Evolutionary conservation across 1,140 invertebrate species (phyloP).

Genomic region (Ericerus pela): DNA sequence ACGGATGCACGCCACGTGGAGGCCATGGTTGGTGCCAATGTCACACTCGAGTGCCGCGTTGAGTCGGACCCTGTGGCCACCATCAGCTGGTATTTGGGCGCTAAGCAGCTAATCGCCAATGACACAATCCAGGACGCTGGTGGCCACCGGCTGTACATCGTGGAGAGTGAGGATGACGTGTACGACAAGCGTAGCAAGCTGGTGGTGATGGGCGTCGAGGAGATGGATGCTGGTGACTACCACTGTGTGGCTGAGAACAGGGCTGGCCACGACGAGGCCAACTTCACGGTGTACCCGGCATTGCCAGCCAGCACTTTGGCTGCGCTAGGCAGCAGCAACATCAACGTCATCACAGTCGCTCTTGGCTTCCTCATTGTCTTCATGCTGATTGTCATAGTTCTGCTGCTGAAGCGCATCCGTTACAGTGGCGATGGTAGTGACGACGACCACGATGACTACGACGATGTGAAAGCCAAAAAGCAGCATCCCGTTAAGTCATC

Average conservation of each 20-base stretch:
- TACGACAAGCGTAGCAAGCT: constrained; percentile 53
- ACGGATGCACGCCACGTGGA: constrained; percentile 59
- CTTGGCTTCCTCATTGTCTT: constrained; percentile 64
- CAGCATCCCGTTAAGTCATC: not conserved
- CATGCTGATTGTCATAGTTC: constrained; percentile 55
- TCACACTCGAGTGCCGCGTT: constrained; percentile 41
- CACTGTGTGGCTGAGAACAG: constrained; percentile 78
- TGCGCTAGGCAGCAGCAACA: constrained; percentile 63
- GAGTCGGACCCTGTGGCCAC: constrained; percentile 52
- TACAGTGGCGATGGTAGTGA: constrained; percentile 4
- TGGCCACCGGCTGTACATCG: constrained; percentile 47
- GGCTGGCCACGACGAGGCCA: constrained; percentile 72
- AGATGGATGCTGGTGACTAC: constrained; percentile 76
- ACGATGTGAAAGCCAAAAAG: too few species aligned
- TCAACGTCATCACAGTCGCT: constrained; percentile 67
- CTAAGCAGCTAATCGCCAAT: constrained; percentile 59
- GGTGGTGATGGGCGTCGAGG: constrained; percentile 69
- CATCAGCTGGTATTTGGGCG: constrained; percentile 77
- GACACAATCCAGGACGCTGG: constrained; percentile 31
- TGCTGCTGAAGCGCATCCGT: constrained; percentile 37
- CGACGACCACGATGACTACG: too few species aligned
- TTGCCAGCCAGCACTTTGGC: constrained; percentile 58
- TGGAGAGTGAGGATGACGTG: constrained; percentile 53
- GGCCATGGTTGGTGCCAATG: constrained; percentile 56
- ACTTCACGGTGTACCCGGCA: constrained; percentile 72